phyloP scores from a whole-genome alignment of 2,113 vertebrate genomes.

The Tychaedon coryphoeus region DNA sequence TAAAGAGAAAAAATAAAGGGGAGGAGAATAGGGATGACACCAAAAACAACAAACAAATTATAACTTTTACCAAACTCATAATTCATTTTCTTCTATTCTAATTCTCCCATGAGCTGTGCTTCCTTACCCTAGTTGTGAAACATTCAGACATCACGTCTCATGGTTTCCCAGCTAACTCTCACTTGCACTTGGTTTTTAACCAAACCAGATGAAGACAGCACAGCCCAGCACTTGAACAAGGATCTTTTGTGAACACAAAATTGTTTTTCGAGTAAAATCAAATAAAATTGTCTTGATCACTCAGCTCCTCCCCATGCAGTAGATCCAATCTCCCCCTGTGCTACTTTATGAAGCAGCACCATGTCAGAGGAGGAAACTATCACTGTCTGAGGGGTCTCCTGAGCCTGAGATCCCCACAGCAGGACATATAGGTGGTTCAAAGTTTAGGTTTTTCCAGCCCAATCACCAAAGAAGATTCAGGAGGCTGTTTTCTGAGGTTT shows the following conservation, averaged over 20 bases:
- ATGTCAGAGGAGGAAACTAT: no score
- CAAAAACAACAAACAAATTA: neutral
- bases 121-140: constrained; percentile 10
- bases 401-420: no score
- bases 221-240: neutral
- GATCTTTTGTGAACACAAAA: neutral
- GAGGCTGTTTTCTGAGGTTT: no score
- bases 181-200: neutral
- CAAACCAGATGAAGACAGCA: neutral
- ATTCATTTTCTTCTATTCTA: constrained; percentile 42
- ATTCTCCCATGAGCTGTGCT: neutral
- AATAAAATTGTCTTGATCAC: no score
- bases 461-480: no score
- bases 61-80: constrained; percentile 1
- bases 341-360: neutral
- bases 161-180: neutral
- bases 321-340: rapidly evolving
- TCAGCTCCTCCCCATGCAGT: neutral
- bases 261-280: no score
- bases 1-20: neutral
- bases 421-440: no score
- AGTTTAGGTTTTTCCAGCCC: no score
- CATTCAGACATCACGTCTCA: neutral
- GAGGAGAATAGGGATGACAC: neutral
- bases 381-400: no score